phyloP scores from a whole-genome alignment of 92 coral and sea anemone species.

The Epizoanthus fatuus region DNA sequence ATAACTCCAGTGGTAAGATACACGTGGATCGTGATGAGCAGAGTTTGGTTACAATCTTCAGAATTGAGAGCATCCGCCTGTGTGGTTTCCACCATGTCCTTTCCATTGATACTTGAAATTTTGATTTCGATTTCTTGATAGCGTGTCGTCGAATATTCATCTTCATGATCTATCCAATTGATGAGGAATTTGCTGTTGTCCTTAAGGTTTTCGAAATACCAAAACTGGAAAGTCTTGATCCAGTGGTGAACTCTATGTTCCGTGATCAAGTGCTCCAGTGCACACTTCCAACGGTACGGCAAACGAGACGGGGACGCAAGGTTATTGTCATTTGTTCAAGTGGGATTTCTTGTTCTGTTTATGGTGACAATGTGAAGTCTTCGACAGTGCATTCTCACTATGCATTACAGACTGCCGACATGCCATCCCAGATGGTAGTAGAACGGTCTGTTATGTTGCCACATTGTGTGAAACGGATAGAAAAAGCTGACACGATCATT shows the following conservation, averaged over 20 bases:
- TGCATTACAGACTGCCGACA: constrained; percentile 48
- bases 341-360: constrained; percentile 39
- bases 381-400: constrained; percentile 50
- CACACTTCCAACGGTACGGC: no score
- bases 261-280: no score
- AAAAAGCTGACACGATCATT: constrained; percentile 3
- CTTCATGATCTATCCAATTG: neutral
- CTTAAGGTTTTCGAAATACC: constrained; percentile 4
- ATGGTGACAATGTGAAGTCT: neutral
- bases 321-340: constrained; percentile 32
- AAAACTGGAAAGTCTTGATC: neutral
- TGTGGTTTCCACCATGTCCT: neutral
- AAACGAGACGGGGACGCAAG: neutral
- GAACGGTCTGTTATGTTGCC: neutral
- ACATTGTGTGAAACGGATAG: neutral
- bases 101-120: neutral
- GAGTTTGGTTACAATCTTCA: neutral
- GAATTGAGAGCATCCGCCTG: neutral
- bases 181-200: neutral
- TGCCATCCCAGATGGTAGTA: constrained; percentile 28
- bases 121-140: neutral
- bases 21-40: neutral
- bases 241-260: neutral
- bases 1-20: constrained; percentile 20
- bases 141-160: neutral